These are phyloP conservation scores for Sialis fuliginosa DNA, from an alignment of 2,888 invertebrate species.

Conservation along the genomic window DNA sequence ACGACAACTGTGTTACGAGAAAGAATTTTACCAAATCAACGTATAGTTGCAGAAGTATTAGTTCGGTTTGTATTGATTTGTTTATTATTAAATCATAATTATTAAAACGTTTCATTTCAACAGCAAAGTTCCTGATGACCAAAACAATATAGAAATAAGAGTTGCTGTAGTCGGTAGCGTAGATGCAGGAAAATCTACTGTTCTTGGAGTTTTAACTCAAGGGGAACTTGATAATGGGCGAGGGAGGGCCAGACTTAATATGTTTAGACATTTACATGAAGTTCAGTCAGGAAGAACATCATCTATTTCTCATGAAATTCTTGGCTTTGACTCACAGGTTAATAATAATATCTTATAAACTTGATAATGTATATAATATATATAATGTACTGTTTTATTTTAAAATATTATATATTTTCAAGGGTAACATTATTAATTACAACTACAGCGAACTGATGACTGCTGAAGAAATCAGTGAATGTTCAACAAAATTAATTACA, in stretches of 20 bases:
- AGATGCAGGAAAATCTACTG: slow-evolving; percentile 93
- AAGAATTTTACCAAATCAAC: slow-evolving; percentile 32
- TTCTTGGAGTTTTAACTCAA: slow-evolving; percentile 89
- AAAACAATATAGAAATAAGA: slow-evolving; percentile 75
- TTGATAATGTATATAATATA: background rate
- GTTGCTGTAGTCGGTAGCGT: slow-evolving; percentile 90
- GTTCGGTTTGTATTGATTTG: slow-evolving; percentile 53
- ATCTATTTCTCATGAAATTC: slow-evolving; percentile 88
- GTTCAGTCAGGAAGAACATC: slow-evolving; percentile 87
- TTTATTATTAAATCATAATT: background rate
- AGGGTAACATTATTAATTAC: slow-evolving; percentile 76
- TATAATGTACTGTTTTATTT: background rate
- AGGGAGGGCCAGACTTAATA: slow-evolving; percentile 84
- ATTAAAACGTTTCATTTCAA: slow-evolving; percentile 2
- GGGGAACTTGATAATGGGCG: slow-evolving; percentile 91
- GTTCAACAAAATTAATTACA: slow-evolving; percentile 82
- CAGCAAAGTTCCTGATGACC: slow-evolving; percentile 53
- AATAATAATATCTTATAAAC: slow-evolving; percentile 2
- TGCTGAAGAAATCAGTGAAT: slow-evolving; percentile 84
- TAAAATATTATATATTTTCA: slow-evolving; percentile 9
- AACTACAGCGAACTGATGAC: slow-evolving; percentile 78
- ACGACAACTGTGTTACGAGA: slow-evolving; percentile 58
- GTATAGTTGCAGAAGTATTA: slow-evolving; percentile 71
- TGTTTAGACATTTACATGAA: slow-evolving; percentile 91
- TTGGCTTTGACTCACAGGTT: slow-evolving; percentile 78